Evolutionary conservation across 2,113 vertebrate species (phyloP), one percentile per base, ranked within the genome.

Genomic region (Clarias batrachus): DNA sequence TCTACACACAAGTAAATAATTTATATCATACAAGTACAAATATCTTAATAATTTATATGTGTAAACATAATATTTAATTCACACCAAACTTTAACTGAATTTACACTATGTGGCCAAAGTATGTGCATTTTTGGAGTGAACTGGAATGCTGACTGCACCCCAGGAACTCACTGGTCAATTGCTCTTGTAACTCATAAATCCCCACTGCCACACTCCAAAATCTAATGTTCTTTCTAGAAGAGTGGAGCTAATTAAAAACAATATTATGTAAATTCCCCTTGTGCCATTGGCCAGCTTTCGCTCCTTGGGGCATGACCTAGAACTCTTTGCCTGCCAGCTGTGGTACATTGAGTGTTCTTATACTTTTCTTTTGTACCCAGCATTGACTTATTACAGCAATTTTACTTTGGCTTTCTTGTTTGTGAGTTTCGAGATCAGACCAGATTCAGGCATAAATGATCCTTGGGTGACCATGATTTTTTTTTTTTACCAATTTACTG

Each of bases 11-110:
- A 54, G 52, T 16, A 57, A 63, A 63, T 23, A 54, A 52, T 52
- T 77, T 37, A 48, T 65, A 63, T 30, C n/a, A 27, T 57, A 85
- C 59, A 85, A 66, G n/a, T 85, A 76, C 37, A 63, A 77, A 85
- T 59, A n/a, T 52, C 2, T 2, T 19, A 77, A 85, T 52, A 85
- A 85, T 85, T 65, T 63, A 85, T 27, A 54, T 56, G 25, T 78
- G 25, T 78, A 56, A 52, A 85, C 70, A 30, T 54, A 9, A 82
- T 82, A 59, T 63, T 37, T 76, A 17, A 56, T 56, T 77, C 27
- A 77, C n/a, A 78, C 3, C 76, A 57, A 56, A 14, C 4, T 78
- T 78, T 76, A 57, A 78, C 12, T 1, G 11, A 74, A n/a, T 52
- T 5, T 12, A 76, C 41, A 54, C 25, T 6, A 76, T n/a, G 14